Base-by-base conservation (phyloP, 1,140 invertebrate genomes). In the Polypedilum vanderplanki region DNA sequence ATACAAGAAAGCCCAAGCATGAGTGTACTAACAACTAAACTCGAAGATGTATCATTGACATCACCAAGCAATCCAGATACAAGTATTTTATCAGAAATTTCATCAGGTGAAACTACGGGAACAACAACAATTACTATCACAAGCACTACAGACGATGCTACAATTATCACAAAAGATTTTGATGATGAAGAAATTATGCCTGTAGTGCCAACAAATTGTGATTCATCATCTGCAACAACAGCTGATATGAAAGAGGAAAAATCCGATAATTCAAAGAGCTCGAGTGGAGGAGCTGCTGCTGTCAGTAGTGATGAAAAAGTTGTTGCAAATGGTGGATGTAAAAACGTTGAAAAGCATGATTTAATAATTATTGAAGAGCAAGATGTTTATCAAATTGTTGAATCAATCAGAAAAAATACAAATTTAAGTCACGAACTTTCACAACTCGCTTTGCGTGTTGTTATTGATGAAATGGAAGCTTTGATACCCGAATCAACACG, bases 361-460 rank as follows among this genome's bases (percentile, higher is more conserved):
- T n/a, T 20, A 10, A 73, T 73, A 12, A 74, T 40, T 22, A 15
- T 74, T 20, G 41, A 74, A 12, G 40, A 74, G 12, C 79, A 79
- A 22, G 81, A 82, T 77, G 90, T 91, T 73, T 92, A 92, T 83
- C 87, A 90, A 76, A 86, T 92, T 75, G 87, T 92, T 9, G 90
- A 93, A 79, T 87, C 89, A 79, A 89, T 96, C 5, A 85, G 94
- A 41, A 88, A 87, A 77, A 92, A 93, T 79, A 95, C 94, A 0
- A 90, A 93, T 77, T 86, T 96, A 7, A 94, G 91, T 79, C 91
- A 95, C 81, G 91, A 95, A 78, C 89, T 94, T 86, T 95, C 93
- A 0, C 90, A 91, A 81, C 87, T 94, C 40, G 93, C 93, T 46
- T 88, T 95, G 22, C 89, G 89, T 76, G 91, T 92, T 40, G 91